Evolutionary conservation across 2,113 vertebrate genomes (phyloP), one percentile per base, ranked within the genome.

Genomic region (Salvelinus alpinus): DNA sequence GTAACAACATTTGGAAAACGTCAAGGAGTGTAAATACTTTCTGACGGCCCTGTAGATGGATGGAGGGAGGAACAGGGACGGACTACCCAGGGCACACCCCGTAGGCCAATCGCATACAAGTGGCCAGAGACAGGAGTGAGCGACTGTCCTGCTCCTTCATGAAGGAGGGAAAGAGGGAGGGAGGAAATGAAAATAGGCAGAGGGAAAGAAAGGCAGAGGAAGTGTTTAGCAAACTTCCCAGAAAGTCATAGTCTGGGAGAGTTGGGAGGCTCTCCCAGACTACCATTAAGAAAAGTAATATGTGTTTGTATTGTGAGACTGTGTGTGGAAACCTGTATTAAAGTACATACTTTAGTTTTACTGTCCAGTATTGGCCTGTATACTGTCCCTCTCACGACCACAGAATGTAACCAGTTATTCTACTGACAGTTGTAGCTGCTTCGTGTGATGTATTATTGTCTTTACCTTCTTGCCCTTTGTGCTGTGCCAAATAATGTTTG

Each of bases 191-290:
- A 66, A 60, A 60, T 22, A n/a, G 27, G 64, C 18, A 67, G 64
- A 5, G 27, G 25, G 25, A 65, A 29, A 29, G 64, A 65, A 29
- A 29, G 13, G 64, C 64, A 16, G 27, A 65, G 64, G 25, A 16
- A 65, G 27, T 29, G 12, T 65, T 29, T 29, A 11, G 13, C 1
- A 18, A 4, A 31, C 29, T 8, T 8, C 65, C 27, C 29, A 67
- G 65, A 25, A 67, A 67, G 29, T 67, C 65, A 25, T 31, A 67
- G 65, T 67, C 65, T 67, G 18, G 59, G 59, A 60, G 20, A n/a
- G 18, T 60, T 22, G 48, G 14, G 3, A 14, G 48, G 31, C 12
- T 31, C 9, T 34, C 4, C n/a, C n/a, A n/a, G n/a, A n/a, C n/a
- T 1, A 29, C 27, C 27, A 29, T 2, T 66, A 18, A 66, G 25